These are phyloP conservation scores for Amphiprion ocellaris DNA, from an alignment of 2,113 vertebrate genomes.

Conservation along the genomic window DNA sequence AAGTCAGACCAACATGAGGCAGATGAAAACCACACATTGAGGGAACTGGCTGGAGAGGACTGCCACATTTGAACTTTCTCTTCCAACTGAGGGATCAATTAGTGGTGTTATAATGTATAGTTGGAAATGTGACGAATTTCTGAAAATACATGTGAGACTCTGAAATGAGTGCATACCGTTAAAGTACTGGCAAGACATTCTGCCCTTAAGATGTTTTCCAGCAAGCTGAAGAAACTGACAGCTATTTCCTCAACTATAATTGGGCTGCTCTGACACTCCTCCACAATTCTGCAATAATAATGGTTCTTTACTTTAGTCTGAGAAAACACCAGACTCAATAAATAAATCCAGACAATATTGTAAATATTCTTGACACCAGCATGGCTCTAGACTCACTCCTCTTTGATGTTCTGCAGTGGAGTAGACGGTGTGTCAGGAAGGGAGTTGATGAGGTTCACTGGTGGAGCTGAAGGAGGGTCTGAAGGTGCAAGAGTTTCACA, in stretches of 20 bases:
- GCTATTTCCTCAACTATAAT: constrained; percentile 91
- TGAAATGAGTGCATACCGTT: constrained; percentile 81
- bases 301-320: background rate
- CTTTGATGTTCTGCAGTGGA: constrained; percentile 89
- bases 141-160: background rate
- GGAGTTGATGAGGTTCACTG: constrained; percentile 65
- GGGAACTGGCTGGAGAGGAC: constrained; percentile 91
- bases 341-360: background rate
- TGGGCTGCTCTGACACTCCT: constrained; percentile 90
- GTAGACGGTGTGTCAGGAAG: constrained; percentile 85
- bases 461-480: constrained; percentile 65
- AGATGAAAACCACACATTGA: constrained; percentile 94
- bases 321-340: background rate
- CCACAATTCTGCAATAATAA: constrained; percentile 86
- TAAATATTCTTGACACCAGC: background rate
- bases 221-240: constrained; percentile 92
- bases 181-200: constrained; percentile 89
- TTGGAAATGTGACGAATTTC: background rate
- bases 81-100: constrained; percentile 86
- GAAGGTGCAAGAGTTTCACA: constrained; percentile 85
- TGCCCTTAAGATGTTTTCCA: constrained; percentile 90
- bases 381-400: constrained; percentile 88
- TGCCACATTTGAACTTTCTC: constrained; percentile 96
- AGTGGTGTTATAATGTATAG: background rate
- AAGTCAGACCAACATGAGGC: constrained; percentile 95